A percentile compares a stretch with the other conserved stretches of the same genome.
phyloP scores from a whole-genome alignment of 2,113 vertebrate genomes.

The Clarias batrachus region DNA sequence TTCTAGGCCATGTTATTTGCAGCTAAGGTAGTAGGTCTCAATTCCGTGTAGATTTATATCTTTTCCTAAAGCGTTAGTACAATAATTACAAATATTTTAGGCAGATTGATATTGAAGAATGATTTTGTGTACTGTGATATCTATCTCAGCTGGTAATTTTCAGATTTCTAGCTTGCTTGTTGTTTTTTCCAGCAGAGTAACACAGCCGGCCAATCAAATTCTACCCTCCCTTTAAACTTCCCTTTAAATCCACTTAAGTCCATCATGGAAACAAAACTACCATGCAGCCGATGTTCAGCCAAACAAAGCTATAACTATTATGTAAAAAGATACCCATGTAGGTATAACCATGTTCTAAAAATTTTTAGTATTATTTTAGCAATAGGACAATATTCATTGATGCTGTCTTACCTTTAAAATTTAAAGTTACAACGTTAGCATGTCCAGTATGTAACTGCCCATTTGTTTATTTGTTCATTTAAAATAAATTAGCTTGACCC shows the following conservation, averaged over 20 bases:
- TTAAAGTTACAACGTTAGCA: background rate
- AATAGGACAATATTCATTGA: background rate
- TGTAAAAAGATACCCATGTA: background rate
- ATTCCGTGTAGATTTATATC: background rate
- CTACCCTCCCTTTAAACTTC: background rate
- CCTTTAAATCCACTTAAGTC: background rate
- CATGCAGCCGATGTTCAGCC: background rate
- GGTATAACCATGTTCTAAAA: background rate
- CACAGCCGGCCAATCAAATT: background rate
- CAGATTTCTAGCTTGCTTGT: background rate
- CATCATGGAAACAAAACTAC: background rate
- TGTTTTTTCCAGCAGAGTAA: background rate
- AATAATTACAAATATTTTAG: background rate
- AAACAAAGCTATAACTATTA: background rate
- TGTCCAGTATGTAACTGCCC: background rate
- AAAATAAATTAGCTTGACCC: background rate
- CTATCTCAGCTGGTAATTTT: background rate
- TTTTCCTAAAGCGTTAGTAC: background rate
- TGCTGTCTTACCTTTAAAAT: background rate
- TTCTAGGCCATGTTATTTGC: background rate
- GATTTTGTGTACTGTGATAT: background rate
- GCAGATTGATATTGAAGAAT: background rate
- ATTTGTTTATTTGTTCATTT: background rate
- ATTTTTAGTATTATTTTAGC: background rate
- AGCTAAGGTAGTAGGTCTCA: background rate